Evolutionary conservation across 2,113 vertebrate genomes (phyloP).

Genomic region (Forbesichthys agassizii): DNA sequence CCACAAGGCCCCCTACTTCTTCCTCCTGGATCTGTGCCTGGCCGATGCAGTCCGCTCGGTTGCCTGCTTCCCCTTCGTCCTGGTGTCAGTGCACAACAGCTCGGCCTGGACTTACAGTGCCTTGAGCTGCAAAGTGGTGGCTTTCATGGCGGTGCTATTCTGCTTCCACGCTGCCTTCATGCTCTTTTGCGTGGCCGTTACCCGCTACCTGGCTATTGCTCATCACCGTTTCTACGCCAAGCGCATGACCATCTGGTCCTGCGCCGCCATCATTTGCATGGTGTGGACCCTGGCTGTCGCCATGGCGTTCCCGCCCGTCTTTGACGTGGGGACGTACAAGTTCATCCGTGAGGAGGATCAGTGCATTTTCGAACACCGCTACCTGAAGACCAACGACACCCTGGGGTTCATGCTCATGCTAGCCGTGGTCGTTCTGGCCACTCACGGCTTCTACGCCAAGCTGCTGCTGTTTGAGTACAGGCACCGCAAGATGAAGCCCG

Average conservation of each 20-base stretch:
- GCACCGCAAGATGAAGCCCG: conserved; percentile 94
- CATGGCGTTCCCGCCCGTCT: conserved; percentile 93
- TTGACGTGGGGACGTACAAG: conserved; percentile 93
- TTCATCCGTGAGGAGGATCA: conserved; percentile 93
- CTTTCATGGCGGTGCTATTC: conserved; percentile 93
- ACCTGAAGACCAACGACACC: conserved; percentile 94
- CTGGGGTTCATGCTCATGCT: conserved; percentile 96
- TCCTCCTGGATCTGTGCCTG: conserved; percentile 91
- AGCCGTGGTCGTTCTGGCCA: conserved; percentile 89
- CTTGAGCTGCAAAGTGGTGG: conserved; percentile 92
- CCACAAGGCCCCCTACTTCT: conserved; percentile 93
- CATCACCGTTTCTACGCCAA: conserved; percentile 95
- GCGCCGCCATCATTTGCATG: conserved; percentile 91
- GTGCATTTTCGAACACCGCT: conserved; percentile 94
- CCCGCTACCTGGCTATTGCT: conserved; percentile 93
- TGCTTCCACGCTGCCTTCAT: conserved; percentile 95
- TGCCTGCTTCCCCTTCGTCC: conserved; percentile 91
- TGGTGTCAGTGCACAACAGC: conserved; percentile 89
- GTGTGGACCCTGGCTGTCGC: conserved; percentile 93
- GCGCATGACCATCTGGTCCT: conserved; percentile 95
- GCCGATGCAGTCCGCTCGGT: conserved; percentile 90
- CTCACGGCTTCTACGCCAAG: conserved; percentile 92
- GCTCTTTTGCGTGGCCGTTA: conserved; percentile 93
- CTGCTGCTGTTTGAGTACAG: conserved; percentile 91
- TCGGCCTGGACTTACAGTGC: conserved; percentile 91